These are phyloP conservation scores for Osedax frankpressi DNA, from an alignment of 2,888 invertebrate genomes.

Conservation along the genomic window DNA sequence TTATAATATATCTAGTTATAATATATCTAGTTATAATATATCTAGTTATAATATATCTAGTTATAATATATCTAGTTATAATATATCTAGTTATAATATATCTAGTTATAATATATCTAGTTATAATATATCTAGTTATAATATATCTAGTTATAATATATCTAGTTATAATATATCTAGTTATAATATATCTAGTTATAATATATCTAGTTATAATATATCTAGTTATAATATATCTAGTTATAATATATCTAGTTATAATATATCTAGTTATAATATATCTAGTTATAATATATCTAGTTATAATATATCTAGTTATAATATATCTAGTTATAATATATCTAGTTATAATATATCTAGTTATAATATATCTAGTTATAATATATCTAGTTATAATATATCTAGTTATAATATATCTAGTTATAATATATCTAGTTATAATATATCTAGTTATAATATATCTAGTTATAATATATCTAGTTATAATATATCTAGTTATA, in stretches of 20 bases:
- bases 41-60: background rate
- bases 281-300: background rate
- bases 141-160: background rate
- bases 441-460: background rate
- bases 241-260: background rate
- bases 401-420: background rate
- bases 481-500: background rate
- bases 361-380: background rate
- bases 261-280: background rate
- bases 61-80: background rate
- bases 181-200: background rate
- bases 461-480: background rate
- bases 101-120: background rate
- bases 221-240: background rate
- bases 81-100: background rate
- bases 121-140: background rate
- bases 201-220: background rate
- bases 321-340: background rate
- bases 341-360: background rate
- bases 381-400: background rate
- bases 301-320: background rate
- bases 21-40: background rate
- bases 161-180: background rate
- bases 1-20: background rate
- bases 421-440: background rate